Base-by-base conservation (phyloP, 2,113 vertebrate species). In the Genyomyrus donnyi region DNA sequence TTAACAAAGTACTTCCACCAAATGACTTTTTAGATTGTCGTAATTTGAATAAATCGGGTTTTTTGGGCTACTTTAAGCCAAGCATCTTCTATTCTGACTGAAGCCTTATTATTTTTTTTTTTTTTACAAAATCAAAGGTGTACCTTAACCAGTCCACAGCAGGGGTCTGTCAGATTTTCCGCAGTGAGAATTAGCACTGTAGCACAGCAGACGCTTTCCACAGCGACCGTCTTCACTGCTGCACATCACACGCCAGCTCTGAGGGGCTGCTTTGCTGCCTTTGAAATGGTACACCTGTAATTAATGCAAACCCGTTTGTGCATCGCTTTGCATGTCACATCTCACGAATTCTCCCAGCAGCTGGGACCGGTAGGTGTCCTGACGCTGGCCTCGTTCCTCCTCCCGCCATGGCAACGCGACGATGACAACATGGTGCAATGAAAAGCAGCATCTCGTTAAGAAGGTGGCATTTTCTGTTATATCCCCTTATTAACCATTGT, bases 211-310 rank as follows among this genome's bases (percentile, higher is more conserved):
- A 85, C n/a, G 8, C 48, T 24, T 24, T 87, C 74, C 85, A 0
- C 85, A 56, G 48, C 35, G 52, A 21, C 74, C 8, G 10, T 46
- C 48, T 31, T 87, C 39, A 0, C 27, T 11, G 31, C 42, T 7
- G 7, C 52, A 52, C 27, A 58, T 31, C 80, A 62, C 39, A 49
- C 7, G 10, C 10, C 17, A 27, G 74, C 49, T 74, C 50, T 42
- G 10, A 45, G 39, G 8, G 8, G 17, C 2, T 8, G 50, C 53
- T 31, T 58, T 77, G 66, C 46, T 45, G 45, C 39, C 39, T 62
- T 56, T 90, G 70, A 39, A 88, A 77, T 77, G 31, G 48, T 88
- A 52, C 62, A 45, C n/a, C 85, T 87, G 49, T 88, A 90, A 88
- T 90, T 90, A 77, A 88, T 39, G 48, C 77, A 49, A 27, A 88